Evolutionary conservation across 2,888 invertebrate species (phyloP).

Genomic region (Ectropis crepuscularia): DNA sequence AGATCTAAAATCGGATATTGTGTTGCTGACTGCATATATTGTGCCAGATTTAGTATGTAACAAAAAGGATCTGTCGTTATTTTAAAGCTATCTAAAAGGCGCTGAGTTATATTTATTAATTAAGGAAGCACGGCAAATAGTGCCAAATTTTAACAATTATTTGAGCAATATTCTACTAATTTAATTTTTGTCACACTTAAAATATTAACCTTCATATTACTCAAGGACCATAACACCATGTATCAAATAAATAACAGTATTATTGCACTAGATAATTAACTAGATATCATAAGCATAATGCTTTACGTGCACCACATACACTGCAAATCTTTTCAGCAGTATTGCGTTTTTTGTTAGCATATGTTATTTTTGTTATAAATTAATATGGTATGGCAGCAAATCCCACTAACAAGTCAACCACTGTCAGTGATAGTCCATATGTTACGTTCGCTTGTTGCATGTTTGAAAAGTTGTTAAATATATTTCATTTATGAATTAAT

Average conservation of each 20-base stretch:
- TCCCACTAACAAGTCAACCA: no score
- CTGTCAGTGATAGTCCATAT: no score
- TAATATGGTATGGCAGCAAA: no score
- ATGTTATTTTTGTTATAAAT: no score
- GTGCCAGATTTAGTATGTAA: slow-evolving; percentile 54
- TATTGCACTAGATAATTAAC: slow-evolving; percentile 18
- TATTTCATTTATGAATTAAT: no score
- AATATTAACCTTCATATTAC: slow-evolving; percentile 20
- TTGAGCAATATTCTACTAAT: slow-evolving; percentile 5
- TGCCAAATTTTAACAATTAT: background rate
- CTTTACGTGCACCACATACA: background rate
- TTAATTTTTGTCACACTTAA: slow-evolving; percentile 29
- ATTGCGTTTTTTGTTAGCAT: no score
- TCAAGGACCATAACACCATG: slow-evolving; percentile 7
- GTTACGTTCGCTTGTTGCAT: no score
- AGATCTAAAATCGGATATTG: background rate
- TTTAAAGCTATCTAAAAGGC: slow-evolving; percentile 13
- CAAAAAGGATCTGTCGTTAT: slow-evolving; percentile 42
- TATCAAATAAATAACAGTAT: slow-evolving; percentile 31
- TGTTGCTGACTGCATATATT: slow-evolving; percentile 26
- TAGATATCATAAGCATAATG: slow-evolving; percentile 1
- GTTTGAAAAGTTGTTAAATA: no score
- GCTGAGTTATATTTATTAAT: slow-evolving; percentile 15
- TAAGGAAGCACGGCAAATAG: slow-evolving; percentile 2
- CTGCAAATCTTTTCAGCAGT: no score